Evolutionary conservation across 2,797 vertebrate genomes (phyloP).

Genomic region (Telmatherina bonti): DNA sequence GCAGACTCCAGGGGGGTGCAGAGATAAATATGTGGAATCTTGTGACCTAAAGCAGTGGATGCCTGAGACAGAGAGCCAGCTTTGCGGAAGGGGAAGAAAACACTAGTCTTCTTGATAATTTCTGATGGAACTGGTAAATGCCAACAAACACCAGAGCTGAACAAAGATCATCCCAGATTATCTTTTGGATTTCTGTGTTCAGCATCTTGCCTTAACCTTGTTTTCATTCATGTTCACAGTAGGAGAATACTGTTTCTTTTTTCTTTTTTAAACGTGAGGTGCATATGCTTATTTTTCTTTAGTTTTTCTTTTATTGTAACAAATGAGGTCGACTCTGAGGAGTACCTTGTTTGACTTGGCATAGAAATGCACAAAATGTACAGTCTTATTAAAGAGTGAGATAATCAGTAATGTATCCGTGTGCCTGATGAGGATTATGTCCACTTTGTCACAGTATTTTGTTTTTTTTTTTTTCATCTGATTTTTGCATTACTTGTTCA

Average conservation of each 20-base stretch:
- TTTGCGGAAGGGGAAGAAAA: constrained; percentile 71
- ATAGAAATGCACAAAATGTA: constrained; percentile 80
- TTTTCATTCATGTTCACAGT: constrained; percentile 94
- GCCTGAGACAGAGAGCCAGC: constrained; percentile 86
- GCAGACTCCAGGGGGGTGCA: constrained; percentile 84
- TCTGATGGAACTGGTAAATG: constrained; percentile 82
- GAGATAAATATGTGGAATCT: constrained; percentile 85
- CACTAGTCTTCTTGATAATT: constrained; percentile 80
- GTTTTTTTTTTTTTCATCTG: constrained; percentile 23
- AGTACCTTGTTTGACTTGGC: constrained; percentile 69
- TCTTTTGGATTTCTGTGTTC: constrained; percentile 91
- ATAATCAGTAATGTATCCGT: constrained; percentile 59
- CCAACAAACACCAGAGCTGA: constrained; percentile 86
- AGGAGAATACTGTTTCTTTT: constrained; percentile 62
- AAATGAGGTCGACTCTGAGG: constrained; percentile 57
- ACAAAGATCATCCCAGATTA: constrained; percentile 80
- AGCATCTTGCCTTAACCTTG: constrained; percentile 95
- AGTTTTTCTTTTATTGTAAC: constrained; percentile 46
- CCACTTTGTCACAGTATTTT: constrained; percentile 63
- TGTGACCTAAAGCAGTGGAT: constrained; percentile 85
- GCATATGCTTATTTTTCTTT: constrained; percentile 75
- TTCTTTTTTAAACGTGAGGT: constrained; percentile 87
- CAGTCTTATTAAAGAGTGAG: constrained; percentile 71
- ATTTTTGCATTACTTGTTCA: constrained; percentile 30
- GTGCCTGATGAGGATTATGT: constrained; percentile 72